Percentiles rank a stretch among this genome's conserved stretches.
Evolutionary conservation across 2,797 vertebrate genomes (phyloP).

Genomic region (Sebastes kiyomatsui): DNA sequence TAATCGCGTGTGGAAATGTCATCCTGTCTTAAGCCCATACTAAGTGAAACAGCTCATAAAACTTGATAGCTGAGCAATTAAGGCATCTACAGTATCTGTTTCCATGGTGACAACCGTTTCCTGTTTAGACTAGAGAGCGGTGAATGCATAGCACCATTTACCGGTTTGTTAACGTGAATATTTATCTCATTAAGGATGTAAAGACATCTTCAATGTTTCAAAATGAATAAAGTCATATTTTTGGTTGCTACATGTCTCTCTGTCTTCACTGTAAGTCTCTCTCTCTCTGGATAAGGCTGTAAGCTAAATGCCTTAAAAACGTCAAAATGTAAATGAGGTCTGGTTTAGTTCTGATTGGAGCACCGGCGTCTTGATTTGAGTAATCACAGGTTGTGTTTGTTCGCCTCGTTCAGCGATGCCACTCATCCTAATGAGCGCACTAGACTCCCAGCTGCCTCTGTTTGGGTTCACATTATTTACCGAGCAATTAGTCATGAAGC

Average conservation of each 20-base stretch:
- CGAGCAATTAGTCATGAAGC: slow-evolving; percentile 51
- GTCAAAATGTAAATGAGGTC: slow-evolving; percentile 11
- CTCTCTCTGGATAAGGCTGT: not conserved
- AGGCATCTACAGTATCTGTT: not conserved
- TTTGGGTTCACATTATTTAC: slow-evolving; percentile 52
- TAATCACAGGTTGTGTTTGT: slow-evolving; percentile 55
- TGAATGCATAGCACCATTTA: not conserved
- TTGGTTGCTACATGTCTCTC: not conserved
- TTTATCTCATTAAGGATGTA: not conserved
- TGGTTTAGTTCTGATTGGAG: slow-evolving; percentile 35
- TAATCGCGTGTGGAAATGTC: no score
- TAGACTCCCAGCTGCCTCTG: slow-evolving; percentile 60
- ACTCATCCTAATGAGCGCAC: slow-evolving; percentile 57
- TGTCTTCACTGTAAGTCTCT: not conserved
- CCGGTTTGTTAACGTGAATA: not conserved
- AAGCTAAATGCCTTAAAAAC: not conserved
- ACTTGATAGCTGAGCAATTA: not conserved
- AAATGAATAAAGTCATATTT: not conserved
- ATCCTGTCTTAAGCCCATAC: no score
- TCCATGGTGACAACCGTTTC: not conserved
- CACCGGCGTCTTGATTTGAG: slow-evolving; percentile 24
- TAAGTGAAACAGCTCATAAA: not conserved
- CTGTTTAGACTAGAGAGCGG: not conserved
- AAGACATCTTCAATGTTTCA: not conserved
- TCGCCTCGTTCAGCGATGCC: slow-evolving; percentile 30